Percentiles rank a stretch among this genome's conserved stretches.
phyloP scores from a whole-genome alignment of 2,113 vertebrate species.

The Callopanchax toddi region DNA sequence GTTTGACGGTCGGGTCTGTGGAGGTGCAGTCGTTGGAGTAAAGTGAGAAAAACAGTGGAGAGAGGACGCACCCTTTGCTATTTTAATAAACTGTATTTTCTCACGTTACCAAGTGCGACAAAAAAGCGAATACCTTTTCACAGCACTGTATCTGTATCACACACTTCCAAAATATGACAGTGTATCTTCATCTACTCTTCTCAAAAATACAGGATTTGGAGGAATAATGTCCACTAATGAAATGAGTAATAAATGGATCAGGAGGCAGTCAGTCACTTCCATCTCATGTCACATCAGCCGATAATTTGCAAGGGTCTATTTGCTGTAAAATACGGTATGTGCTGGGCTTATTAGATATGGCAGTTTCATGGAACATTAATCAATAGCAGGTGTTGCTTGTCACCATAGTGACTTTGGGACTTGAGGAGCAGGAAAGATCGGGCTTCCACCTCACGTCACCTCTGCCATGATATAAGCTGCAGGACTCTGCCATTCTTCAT shows the following conservation, averaged over 20 bases:
- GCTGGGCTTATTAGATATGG: conserved; percentile 35
- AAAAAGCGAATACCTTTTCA: too few species aligned
- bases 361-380: conserved; percentile 41
- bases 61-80: too few species aligned
- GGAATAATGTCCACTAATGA: neutral
- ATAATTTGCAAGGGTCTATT: conserved; percentile 27
- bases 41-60: too few species aligned
- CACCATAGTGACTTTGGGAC: conserved; percentile 6
- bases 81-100: too few species aligned
- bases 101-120: too few species aligned
- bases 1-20: too few species aligned
- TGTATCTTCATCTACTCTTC: neutral
- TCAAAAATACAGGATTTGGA: neutral
- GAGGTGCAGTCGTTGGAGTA: too few species aligned
- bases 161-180: too few species aligned
- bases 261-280: neutral
- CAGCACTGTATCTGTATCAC: too few species aligned
- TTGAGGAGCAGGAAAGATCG: conserved; percentile 18
- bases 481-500: conserved; percentile 58
- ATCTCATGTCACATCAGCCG: conserved; percentile 12
- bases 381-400: conserved; percentile 57
- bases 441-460: conserved; percentile 28
- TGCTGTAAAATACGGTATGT: conserved; percentile 28
- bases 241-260: conserved; percentile 6
- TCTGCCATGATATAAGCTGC: conserved; percentile 37